phyloP scores from a whole-genome alignment of 2,113 vertebrate genomes.

The Sinocyclocheilus anshuiensis region DNA sequence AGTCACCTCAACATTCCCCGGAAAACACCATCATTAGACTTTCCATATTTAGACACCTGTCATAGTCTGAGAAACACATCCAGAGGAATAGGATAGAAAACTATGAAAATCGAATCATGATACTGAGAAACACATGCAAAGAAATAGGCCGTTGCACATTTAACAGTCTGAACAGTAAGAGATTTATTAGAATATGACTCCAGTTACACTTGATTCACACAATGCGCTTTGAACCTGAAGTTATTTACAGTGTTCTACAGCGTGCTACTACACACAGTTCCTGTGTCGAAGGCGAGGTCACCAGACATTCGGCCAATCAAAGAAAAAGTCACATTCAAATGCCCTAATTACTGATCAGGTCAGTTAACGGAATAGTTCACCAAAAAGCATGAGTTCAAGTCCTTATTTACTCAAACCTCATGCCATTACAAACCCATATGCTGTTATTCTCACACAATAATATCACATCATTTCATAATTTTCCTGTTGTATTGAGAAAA shows the following conservation, averaged over 20 bases:
- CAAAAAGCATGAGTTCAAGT: neutral
- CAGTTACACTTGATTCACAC: slow-evolving; percentile 64
- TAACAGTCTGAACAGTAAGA: slow-evolving; percentile 65
- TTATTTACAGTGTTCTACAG: slow-evolving; percentile 69
- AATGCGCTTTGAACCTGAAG: slow-evolving; percentile 60
- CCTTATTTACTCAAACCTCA: neutral
- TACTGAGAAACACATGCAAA: neutral
- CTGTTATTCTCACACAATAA: neutral
- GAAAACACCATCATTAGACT: neutral
- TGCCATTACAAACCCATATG: neutral
- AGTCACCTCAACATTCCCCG: neutral
- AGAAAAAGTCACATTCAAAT: slow-evolving; percentile 29
- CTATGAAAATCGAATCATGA: neutral
- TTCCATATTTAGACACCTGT: neutral
- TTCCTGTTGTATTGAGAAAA: neutral
- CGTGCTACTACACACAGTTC: slow-evolving; percentile 62
- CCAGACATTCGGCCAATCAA: slow-evolving; percentile 35
- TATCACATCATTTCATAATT: neutral
- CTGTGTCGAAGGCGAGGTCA: slow-evolving; percentile 59
- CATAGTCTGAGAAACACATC: neutral
- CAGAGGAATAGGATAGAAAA: neutral
- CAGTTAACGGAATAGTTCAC: neutral
- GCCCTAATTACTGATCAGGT: neutral
- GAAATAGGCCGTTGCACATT: neutral
- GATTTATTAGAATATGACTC: slow-evolving; percentile 69